Conservation (phyloP, 2,113 vertebrate genomes). For the Xenus cinereus region DNA sequence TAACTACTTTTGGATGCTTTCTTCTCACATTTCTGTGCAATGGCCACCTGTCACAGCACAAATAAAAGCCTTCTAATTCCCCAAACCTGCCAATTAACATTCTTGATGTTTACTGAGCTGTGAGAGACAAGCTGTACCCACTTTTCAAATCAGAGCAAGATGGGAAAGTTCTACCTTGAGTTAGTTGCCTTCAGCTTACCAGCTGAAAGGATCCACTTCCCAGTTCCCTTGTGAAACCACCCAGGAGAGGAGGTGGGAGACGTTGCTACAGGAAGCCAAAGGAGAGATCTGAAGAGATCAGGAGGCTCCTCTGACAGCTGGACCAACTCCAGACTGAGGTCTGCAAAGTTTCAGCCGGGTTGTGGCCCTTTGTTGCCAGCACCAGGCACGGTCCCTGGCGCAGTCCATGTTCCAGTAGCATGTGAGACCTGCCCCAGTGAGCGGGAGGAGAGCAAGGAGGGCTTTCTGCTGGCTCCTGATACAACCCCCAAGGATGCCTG, state of each 20-base stretch:
- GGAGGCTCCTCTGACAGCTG: not conserved
- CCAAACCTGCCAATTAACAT: not conserved
- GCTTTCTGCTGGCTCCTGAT: not conserved
- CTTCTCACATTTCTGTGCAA: not conserved
- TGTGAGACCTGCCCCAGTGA: not conserved
- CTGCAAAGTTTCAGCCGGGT: not conserved
- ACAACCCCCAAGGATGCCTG: accelerated
- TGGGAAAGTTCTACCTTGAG: not conserved
- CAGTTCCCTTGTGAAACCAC: not conserved
- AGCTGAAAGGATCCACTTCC: not conserved
- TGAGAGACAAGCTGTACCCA: not conserved
- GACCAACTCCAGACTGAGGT: not conserved
- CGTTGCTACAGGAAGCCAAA: accelerated
- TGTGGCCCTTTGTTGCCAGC: accelerated
- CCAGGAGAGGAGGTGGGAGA: not conserved
- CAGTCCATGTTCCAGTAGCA: accelerated
- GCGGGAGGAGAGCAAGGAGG: not conserved
- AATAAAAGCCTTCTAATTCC: constrained; percentile 6
- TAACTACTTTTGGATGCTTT: constrained; percentile 8
- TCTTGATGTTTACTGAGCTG: not conserved
- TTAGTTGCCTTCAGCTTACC: not conserved
- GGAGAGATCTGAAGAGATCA: not conserved
- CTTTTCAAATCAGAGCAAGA: not conserved
- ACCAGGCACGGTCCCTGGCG: not conserved
- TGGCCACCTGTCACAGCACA: not conserved